Base-by-base conservation (phyloP, 2,888 invertebrate genomes). In the Drosophila pegasa region DNA sequence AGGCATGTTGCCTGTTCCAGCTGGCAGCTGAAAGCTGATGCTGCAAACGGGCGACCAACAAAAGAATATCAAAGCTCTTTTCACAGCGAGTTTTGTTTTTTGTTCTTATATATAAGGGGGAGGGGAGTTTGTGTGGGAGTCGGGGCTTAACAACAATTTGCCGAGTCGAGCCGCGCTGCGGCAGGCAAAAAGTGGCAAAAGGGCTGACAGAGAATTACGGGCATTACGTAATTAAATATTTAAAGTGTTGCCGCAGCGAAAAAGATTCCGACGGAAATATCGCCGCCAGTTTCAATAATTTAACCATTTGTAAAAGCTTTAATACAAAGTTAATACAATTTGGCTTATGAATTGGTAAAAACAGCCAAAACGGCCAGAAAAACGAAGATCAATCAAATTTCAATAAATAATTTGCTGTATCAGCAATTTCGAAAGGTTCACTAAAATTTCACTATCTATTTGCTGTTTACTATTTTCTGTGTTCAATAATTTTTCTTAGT, bases 181-280 rank as follows among this genome's bases (percentile, higher is more conserved):
- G 29, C 38, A 52, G 37, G 27, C 43, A 56, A 64, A 75, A 54
- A 22, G 59, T 64, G 67, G 70, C 57, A 69, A 73, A 65, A 62
- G 57, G 71, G 74, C 80, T 70, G 65, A 43, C 61, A 48, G 45
- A 70, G 80, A 67, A 75, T 80, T 76, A 80, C 64, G 65, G 70
- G 77, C 65, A 86, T 85, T 84, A 87, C 71, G 73, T 80, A 82
- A 87, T 84, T 87, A 87, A 86, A 86, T 87, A 86, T 87, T 87
- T 87, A 84, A 84, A 79, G 82, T 72, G 69, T 64, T 80, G 64
- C 72, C 62, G 55, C 62, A 55, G 37, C 35, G 60, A 31, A 43
- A 52, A 55, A 62, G 60, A 71, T 68, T 57, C 58, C 38, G 29
- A 45, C 74, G 64, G 64, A 74, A 64, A 75, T 71, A 37, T 72